Evolutionary conservation across 2,888 invertebrate genomes (phyloP), one percentile per base, ranked within the genome.

Genomic region (Julus scanicus): DNA sequence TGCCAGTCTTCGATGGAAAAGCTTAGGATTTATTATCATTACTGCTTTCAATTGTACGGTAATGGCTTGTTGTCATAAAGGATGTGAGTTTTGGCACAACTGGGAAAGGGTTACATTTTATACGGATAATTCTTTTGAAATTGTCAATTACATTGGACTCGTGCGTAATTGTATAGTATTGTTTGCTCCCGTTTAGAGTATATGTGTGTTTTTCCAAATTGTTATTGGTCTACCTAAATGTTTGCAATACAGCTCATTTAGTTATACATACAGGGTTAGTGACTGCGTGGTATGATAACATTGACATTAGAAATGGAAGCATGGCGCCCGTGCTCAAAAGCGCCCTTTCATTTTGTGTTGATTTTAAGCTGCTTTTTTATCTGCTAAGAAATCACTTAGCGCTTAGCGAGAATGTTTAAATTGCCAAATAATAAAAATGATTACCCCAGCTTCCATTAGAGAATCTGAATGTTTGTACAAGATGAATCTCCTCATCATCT

Each of bases 401-500:
- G 37, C 37, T 37, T 29, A 80, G 37, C 80, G 29, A 29, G n/a
- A 29, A 80, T 80, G 80, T 37, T 80, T 37, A 80, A 80, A 39
- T 80, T 80, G 80, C 37, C 80, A 80, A 80, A 80, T 80, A 80
- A 80, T 80, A 80, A 80, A 80, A 80, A 80, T 37, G 80, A 39
- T 80, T 80, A 39, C 80, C 29, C 5, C 37, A 37, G 80, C 37
- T 29, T 37, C 80, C 80, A 80, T 80, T 80, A 80, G 80, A 39
- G 80, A 80, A 4, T 80, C 4, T 13, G 37, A 11, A 71, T 80
- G 80, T 80, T 80, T 80, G 80, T 80, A 37, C 13, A 80, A 80
- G 37, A 80, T 29, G 20, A 29, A 71, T 80, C 80, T 80, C 37
- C 71, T 39, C 37, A 37, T 37, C 37, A 37, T 80, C 80, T 80